Evolutionary conservation across 2,113 vertebrate species (phyloP).

Genomic region (Drymodes brunneopygia): DNA sequence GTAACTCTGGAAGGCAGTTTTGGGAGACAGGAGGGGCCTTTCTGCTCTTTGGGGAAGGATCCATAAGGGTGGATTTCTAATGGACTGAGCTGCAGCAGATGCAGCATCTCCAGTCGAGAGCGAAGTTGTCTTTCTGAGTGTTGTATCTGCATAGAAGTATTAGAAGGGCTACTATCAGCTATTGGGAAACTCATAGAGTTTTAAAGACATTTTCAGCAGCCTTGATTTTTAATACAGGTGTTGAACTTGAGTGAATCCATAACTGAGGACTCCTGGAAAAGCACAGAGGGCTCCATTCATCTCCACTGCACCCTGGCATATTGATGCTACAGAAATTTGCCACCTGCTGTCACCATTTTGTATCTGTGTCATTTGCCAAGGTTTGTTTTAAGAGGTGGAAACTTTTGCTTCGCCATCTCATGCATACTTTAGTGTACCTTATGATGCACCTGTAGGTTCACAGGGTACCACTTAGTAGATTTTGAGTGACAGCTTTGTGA

Average conservation of each 20-base stretch:
- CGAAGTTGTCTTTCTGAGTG: neutral
- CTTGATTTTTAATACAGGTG: neutral
- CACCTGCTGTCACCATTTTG: slow-evolving; percentile 47
- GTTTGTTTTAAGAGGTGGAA: slow-evolving; percentile 44
- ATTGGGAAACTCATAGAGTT: neutral
- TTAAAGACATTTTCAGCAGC: neutral
- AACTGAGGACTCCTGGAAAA: slow-evolving; percentile 21
- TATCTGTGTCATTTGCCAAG: slow-evolving; percentile 22
- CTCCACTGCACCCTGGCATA: slow-evolving; percentile 24
- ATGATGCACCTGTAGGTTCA: neutral
- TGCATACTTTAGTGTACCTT: neutral
- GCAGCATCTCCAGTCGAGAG: neutral
- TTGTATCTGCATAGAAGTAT: neutral
- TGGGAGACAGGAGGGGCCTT: accelerated
- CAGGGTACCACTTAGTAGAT: neutral
- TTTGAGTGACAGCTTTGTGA: neutral
- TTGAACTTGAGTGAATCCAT: slow-evolving; percentile 11
- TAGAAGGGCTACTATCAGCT: neutral
- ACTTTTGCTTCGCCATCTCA: slow-evolving; percentile 13
- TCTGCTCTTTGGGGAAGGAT: neutral
- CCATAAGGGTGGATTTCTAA: neutral
- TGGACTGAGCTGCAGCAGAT: neutral
- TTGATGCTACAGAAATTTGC: slow-evolving; percentile 33
- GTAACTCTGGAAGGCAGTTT: neutral
- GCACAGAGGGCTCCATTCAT: neutral